phyloP scores from a whole-genome alignment of 1,140 invertebrate genomes.

The Bradysia coprophila region DNA sequence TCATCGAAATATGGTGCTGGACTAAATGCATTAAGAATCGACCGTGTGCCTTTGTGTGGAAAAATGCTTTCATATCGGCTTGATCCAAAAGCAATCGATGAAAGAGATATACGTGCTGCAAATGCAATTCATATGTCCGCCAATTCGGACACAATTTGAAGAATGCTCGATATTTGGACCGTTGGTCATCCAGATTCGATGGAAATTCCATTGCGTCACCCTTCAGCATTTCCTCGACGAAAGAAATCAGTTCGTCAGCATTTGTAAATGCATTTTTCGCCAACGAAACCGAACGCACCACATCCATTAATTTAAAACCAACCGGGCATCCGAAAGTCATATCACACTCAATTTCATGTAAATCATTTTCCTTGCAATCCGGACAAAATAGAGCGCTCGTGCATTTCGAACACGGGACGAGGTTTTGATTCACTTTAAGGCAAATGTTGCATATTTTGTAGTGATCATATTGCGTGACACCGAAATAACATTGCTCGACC shows the following conservation, averaged over 20 bases:
- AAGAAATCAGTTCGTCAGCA: constrained; percentile 26
- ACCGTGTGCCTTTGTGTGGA: not conserved
- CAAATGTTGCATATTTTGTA: constrained; percentile 63
- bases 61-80: not conserved
- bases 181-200: constrained; percentile 27
- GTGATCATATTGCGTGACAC: constrained; percentile 40
- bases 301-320: constrained; percentile 40
- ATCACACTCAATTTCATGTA: constrained; percentile 45
- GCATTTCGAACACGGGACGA: constrained; percentile 45
- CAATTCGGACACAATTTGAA: constrained; percentile 41
- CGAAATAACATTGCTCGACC: constrained; percentile 57
- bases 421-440: constrained; percentile 38
- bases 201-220: constrained; percentile 25
- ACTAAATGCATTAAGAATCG: not conserved
- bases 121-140: constrained; percentile 49
- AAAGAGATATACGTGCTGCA: constrained; percentile 38
- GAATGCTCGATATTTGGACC: constrained; percentile 47
- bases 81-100: constrained; percentile 16
- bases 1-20: not conserved
- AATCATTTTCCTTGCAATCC: constrained; percentile 37
- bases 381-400: constrained; percentile 48
- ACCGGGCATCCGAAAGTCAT: constrained; percentile 32
- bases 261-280: constrained; percentile 27
- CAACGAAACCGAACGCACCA: constrained; percentile 37
- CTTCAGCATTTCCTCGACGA: constrained; percentile 29